Conservation (phyloP, 2,113 vertebrate genomes). For the Rhombomys opimus region DNA sequence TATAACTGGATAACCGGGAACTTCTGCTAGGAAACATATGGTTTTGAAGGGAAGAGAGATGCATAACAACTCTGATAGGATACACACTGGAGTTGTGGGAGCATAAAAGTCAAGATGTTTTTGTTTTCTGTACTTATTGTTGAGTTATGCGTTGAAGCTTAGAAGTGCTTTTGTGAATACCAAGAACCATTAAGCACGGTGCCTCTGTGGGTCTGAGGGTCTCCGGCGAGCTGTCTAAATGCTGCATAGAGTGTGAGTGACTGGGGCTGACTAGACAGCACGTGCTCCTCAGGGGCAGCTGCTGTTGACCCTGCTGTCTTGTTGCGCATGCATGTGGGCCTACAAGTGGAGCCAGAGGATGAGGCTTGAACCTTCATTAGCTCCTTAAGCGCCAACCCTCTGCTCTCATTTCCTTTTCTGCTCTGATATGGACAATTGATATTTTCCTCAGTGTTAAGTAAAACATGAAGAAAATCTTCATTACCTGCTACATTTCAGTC, state of each 20-base stretch:
- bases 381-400: not conserved
- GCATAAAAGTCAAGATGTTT: conserved; percentile 42
- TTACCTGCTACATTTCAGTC: conserved; percentile 16
- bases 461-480: conserved; percentile 44
- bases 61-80: not conserved
- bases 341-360: not conserved
- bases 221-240: not conserved
- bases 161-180: conserved; percentile 32
- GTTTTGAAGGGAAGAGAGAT: conserved; percentile 29
- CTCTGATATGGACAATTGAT: conserved; percentile 25
- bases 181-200: not conserved
- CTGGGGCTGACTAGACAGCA: not conserved
- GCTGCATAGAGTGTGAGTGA: not conserved
- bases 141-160: conserved; percentile 22
- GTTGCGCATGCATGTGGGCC: not conserved
- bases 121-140: not conserved
- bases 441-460: conserved; percentile 49
- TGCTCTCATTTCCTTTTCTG: not conserved
- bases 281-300: not conserved
- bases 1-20: not conserved
- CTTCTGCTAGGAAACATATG: not conserved
- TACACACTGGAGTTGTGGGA: not conserved
- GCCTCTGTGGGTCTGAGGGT: not conserved
- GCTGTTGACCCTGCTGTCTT: not conserved
- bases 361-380: not conserved